These are phyloP conservation scores for Halictus quadricinctus DNA, from an alignment of 2,888 invertebrate species.

Conservation along the genomic window DNA sequence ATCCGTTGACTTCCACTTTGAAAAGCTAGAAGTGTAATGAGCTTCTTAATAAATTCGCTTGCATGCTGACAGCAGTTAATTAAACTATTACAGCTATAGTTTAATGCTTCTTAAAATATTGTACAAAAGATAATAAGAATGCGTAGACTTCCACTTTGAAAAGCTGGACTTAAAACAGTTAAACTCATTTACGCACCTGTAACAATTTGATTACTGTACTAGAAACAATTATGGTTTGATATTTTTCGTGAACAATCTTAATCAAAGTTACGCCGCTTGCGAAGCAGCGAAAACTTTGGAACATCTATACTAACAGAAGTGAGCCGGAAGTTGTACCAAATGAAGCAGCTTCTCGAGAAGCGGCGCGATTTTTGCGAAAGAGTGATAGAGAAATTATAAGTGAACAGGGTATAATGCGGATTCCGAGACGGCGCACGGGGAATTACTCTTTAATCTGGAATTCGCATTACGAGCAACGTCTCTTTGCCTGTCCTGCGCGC, in stretches of 20 bases:
- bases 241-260: neutral
- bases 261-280: too few relatives aligned
- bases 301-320: too few relatives aligned
- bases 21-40: constrained; percentile 28
- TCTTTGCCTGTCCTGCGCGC: neutral
- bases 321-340: neutral
- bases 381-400: neutral
- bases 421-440: neutral
- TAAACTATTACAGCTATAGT: too few relatives aligned
- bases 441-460: constrained; percentile 6
- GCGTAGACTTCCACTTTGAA: neutral
- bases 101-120: neutral
- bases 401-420: neutral
- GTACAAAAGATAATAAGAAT: neutral
- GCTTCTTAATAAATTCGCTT: constrained; percentile 43
- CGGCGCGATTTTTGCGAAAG: neutral
- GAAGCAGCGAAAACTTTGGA: too few relatives aligned
- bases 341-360: neutral
- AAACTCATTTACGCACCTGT: too few relatives aligned
- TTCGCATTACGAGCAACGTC: neutral
- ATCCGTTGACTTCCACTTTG: too few relatives aligned
- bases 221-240: neutral
- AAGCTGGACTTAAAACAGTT: too few relatives aligned
- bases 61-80: too few relatives aligned
- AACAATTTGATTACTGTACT: too few relatives aligned